Percentiles rank a stretch among this genome's conserved stretches.
These are phyloP conservation scores for Hoplodrina ambigua DNA, from an alignment of 2,888 invertebrate genomes.

Conservation along the genomic window DNA sequence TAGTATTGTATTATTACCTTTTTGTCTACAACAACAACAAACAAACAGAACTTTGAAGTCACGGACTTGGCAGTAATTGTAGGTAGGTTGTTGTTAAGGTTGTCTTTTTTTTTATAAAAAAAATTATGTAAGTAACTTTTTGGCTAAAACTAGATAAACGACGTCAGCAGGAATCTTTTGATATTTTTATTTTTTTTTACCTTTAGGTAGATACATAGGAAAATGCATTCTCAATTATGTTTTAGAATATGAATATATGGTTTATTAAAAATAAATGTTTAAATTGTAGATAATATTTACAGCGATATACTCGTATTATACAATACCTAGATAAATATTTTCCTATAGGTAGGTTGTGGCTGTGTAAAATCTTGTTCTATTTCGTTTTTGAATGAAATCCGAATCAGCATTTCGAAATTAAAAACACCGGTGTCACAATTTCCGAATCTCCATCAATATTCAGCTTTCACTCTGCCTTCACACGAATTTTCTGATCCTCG, in stretches of 20 bases:
- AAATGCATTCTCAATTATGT: slow-evolving; percentile 20
- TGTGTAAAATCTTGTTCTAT: slow-evolving; percentile 1
- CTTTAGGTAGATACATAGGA: background rate
- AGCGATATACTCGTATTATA: no score
- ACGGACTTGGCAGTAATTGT: no score
- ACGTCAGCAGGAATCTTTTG: background rate
- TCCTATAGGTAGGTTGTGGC: no score
- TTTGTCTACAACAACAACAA: background rate
- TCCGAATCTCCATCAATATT: slow-evolving; percentile 42
- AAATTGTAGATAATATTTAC: background rate
- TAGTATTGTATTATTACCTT: slow-evolving; percentile 9
- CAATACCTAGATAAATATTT: background rate
- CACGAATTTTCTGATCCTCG: slow-evolving; percentile 27
- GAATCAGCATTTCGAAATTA: slow-evolving; percentile 7
- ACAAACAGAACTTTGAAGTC: background rate
- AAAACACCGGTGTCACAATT: slow-evolving; percentile 30
- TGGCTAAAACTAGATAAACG: background rate
- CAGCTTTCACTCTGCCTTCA: slow-evolving; percentile 12
- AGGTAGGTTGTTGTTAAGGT: no score
- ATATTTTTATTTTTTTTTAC: slow-evolving; percentile 15
- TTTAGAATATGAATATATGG: background rate
- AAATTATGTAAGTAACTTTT: slow-evolving; percentile 14
- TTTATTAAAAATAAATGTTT: background rate
- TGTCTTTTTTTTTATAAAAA: background rate
- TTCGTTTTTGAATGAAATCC: slow-evolving; percentile 7